Evolutionary conservation across 2,888 invertebrate species (phyloP), one percentile per base, ranked within the genome.

Genomic region (Tenodera sinensis): DNA sequence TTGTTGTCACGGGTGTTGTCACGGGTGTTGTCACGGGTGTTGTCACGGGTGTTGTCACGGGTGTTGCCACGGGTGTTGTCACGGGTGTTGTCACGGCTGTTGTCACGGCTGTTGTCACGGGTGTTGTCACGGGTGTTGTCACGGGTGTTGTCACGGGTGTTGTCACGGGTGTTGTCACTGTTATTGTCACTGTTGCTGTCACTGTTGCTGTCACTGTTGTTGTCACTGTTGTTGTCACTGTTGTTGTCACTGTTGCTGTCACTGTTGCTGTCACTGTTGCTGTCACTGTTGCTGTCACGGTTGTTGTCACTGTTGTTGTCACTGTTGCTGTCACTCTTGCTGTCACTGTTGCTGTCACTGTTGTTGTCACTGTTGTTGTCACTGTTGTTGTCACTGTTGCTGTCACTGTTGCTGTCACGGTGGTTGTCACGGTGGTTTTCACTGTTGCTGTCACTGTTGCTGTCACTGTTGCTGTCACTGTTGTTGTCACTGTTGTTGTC

Each of bases 181-280:
- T 25, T 87, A 42, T 20, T 71, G 42, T 25, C 82, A 81, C 9
- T 86, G 54, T 7, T 82, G 15, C 86, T 87, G 86, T 84, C 84
- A 20, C 89, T 87, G 71, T 82, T 83, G 28, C 89, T 88, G 30
- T 86, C 86, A 20, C 89, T 89, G 83, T 84, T 42, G 7, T 34
- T 30, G 4, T 86, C 87, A 9, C 87, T 81, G 82, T 86, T 71
- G 84, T 71, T 6, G 82, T 87, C 82, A 1, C 86, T 81, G 34
- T 87, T 83, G 9, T 82, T 81, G 15, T 89, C 89, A 1, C 85
- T 85, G 27, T 84, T 25, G 82, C 87, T 81, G 71, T 89, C 89
- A 28, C 89, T 89, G 30, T 88, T 86, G 12, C 85, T 89, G 28
- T 85, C 89, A 9, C 71, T 87, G 85, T 89, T 83, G 6, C 86